Conservation (phyloP, 2,113 vertebrate species). For the Alligator sinensis region DNA sequence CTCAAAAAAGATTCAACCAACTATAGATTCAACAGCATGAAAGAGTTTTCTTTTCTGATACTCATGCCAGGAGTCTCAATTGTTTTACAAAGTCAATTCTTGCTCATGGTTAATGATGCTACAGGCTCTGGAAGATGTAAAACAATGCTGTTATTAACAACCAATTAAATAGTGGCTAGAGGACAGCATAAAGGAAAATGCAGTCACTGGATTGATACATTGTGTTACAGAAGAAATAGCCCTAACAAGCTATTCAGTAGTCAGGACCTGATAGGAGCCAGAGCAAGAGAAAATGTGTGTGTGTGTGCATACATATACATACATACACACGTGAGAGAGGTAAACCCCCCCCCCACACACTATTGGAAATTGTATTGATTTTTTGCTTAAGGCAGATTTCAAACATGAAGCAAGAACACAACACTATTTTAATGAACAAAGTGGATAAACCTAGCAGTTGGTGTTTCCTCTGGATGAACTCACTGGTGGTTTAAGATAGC, state of each 20-base stretch:
- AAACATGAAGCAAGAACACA: neutral
- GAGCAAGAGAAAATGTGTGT: neutral
- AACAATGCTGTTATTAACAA: fast-evolving
- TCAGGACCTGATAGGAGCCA: neutral
- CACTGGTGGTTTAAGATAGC: neutral
- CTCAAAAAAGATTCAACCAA: neutral
- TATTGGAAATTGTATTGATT: neutral
- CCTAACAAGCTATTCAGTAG: neutral
- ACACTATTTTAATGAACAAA: neutral
- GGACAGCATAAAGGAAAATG: neutral
- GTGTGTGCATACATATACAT: no score
- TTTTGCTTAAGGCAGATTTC: neutral
- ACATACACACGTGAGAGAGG: no score
- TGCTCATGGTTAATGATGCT: neutral
- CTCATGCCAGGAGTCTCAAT: neutral
- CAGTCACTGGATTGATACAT: neutral
- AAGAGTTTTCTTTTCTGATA: neutral
- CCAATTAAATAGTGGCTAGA: neutral
- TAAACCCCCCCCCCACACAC: no score
- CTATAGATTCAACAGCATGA: neutral
- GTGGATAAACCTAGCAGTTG: neutral
- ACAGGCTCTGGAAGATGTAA: neutral
- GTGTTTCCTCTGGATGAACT: neutral
- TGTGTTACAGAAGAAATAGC: neutral
- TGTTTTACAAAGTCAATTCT: neutral